These are phyloP conservation scores for Parnassius mnemosyne DNA, from an alignment of 2,888 invertebrate species.

Conservation along the genomic window DNA sequence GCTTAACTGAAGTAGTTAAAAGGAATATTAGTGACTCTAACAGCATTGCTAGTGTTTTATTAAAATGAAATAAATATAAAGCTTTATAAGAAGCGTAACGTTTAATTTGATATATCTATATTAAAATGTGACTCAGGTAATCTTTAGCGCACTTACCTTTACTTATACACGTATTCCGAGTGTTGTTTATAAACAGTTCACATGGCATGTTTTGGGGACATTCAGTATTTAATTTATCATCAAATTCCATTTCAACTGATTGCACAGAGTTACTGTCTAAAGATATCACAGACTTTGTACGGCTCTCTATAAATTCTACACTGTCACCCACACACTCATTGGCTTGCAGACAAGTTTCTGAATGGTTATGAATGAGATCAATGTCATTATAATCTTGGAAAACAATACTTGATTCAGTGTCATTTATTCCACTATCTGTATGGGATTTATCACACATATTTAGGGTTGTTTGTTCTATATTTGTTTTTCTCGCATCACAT, in stretches of 20 bases:
- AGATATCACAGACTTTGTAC: conserved; percentile 48
- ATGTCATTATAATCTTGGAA: conserved; percentile 44
- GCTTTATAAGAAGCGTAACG: no score
- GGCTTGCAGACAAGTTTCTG: conserved; percentile 64
- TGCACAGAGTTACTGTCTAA: conserved; percentile 42
- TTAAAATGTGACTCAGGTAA: no score
- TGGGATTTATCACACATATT: conserved; percentile 33
- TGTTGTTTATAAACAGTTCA: background rate
- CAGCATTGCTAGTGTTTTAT: no score
- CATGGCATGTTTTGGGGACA: background rate
- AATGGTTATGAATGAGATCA: conserved; percentile 70
- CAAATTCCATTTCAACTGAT: conserved; percentile 27
- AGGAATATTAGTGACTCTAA: no score
- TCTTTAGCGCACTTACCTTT: conserved; percentile 14
- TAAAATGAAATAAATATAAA: no score
- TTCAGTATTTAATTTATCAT: background rate
- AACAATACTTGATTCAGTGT: conserved; percentile 46
- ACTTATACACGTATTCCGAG: conserved; percentile 27
- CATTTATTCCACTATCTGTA: conserved; percentile 57
- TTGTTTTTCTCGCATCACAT: conserved; percentile 29
- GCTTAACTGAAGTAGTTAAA: no score
- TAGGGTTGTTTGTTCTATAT: conserved; percentile 16
- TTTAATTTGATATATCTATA: no score
- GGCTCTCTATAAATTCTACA: conserved; percentile 52
- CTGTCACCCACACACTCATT: conserved; percentile 61